These are phyloP conservation scores for Steinernema carpocapsae DNA, from an alignment of 2,888 invertebrate species.

Conservation along the genomic window DNA sequence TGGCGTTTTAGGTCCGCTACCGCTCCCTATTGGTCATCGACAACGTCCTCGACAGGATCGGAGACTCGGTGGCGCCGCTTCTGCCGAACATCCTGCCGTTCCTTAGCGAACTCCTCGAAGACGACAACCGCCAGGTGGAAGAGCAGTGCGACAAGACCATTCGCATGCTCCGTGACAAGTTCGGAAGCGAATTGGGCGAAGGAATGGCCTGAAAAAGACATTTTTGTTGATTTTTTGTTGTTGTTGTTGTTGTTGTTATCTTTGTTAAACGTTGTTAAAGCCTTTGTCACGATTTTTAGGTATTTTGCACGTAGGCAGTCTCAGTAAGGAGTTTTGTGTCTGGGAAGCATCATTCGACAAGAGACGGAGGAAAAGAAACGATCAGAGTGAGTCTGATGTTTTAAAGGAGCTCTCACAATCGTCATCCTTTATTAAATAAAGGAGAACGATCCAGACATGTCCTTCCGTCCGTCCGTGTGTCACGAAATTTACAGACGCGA, in stretches of 20 bases:
- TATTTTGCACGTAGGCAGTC: slow-evolving; percentile 8
- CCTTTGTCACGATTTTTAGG: too few relatives aligned
- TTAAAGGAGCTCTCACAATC: too few relatives aligned
- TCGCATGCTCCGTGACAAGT: slow-evolving; percentile 55
- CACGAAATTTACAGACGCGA: too few relatives aligned
- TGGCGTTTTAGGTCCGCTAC: slow-evolving; percentile 36
- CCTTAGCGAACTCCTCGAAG: slow-evolving; percentile 61
- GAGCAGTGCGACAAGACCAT: slow-evolving; percentile 60
- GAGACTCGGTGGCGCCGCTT: slow-evolving; percentile 59
- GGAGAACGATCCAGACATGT: too few relatives aligned
- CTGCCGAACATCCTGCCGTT: slow-evolving; percentile 59
- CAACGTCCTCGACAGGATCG: slow-evolving; percentile 54
- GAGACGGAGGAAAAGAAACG: too few relatives aligned
- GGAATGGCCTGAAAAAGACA: slow-evolving; percentile 35
- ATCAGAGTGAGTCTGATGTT: too few relatives aligned
- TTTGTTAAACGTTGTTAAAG: slow-evolving; percentile 10
- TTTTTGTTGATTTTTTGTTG: slow-evolving; percentile 38
- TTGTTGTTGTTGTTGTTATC: slow-evolving; percentile 37
- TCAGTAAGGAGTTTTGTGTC: too few relatives aligned
- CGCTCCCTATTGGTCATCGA: slow-evolving; percentile 60
- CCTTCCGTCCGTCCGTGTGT: too few relatives aligned
- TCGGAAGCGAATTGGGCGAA: slow-evolving; percentile 49
- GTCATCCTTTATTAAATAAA: too few relatives aligned
- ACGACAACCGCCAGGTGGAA: slow-evolving; percentile 58
- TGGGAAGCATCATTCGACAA: too few relatives aligned